phyloP scores from a whole-genome alignment of 2,113 vertebrate species.

The Hypomesus transpacificus region DNA sequence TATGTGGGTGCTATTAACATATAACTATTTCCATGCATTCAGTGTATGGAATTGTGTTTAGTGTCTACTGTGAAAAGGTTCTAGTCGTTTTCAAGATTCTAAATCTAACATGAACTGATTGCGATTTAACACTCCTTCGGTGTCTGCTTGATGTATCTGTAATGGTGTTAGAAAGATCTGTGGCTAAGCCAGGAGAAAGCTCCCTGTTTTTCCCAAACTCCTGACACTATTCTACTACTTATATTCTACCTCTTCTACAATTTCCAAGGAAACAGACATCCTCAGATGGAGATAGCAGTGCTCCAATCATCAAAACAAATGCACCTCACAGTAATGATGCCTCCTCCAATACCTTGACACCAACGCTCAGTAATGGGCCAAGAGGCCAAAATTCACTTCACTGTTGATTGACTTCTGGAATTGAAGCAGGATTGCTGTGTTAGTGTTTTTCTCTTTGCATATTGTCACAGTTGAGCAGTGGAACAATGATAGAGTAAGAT shows the following conservation, averaged over 20 bases:
- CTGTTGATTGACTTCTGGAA: slow-evolving; percentile 47
- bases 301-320: slow-evolving; percentile 27
- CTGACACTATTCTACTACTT: not conserved
- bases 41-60: not conserved
- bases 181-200: slow-evolving; percentile 34
- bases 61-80: not conserved
- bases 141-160: slow-evolving; percentile 28
- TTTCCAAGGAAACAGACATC: slow-evolving; percentile 42
- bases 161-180: slow-evolving; percentile 24
- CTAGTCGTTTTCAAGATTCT: not conserved
- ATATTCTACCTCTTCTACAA: slow-evolving; percentile 6
- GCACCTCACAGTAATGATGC: not conserved
- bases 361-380: slow-evolving; percentile 38
- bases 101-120: slow-evolving; percentile 11
- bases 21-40: slow-evolving; percentile 7
- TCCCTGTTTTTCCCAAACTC: not conserved
- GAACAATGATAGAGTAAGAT: slow-evolving; percentile 44
- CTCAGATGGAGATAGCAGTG: slow-evolving; percentile 24
- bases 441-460: slow-evolving; percentile 33
- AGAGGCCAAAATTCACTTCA: slow-evolving; percentile 36
- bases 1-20: no score
- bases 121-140: slow-evolving; percentile 10
- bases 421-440: slow-evolving; percentile 46
- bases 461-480: slow-evolving; percentile 50
- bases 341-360: slow-evolving; percentile 31